Evolutionary conservation across 2,113 vertebrate genomes (phyloP).

Genomic region (Chauna torquata): DNA sequence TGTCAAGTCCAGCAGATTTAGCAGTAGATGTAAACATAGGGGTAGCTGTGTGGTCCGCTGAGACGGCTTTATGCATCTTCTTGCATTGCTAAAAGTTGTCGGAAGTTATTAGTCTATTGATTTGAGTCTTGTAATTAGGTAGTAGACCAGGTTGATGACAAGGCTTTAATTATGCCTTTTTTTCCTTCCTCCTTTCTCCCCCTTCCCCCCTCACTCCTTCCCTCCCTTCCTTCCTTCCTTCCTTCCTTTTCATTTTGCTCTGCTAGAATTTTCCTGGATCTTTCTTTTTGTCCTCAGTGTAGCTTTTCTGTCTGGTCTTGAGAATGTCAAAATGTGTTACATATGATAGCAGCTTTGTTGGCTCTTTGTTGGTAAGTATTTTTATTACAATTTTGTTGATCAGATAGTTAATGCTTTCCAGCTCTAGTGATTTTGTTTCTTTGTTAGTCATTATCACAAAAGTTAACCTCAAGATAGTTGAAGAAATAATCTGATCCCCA

Average conservation of each 20-base stretch:
- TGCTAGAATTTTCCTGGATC: not conserved
- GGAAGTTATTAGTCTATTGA: not conserved
- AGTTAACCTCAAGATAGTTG: not conserved
- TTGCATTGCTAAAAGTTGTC: not conserved
- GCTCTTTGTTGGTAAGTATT: not conserved
- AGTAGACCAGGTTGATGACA: not conserved
- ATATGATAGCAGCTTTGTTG: not conserved
- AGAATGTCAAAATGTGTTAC: not conserved
- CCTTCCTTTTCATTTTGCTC: not conserved
- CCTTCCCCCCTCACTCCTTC: accelerated
- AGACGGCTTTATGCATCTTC: not conserved
- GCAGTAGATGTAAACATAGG: not conserved
- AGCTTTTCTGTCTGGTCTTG: not conserved
- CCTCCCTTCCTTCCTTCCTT: too few species aligned
- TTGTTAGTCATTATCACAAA: not conserved
- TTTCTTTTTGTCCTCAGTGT: not conserved
- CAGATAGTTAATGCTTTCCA: not conserved
- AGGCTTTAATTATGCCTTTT: not conserved
- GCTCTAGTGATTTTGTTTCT: not conserved
- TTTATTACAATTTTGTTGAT: not conserved
- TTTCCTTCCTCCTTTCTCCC: too few species aligned
- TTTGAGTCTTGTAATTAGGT: not conserved
- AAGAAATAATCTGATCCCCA: not conserved
- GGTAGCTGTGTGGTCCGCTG: not conserved
- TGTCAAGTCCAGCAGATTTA: not conserved